Base-by-base conservation (phyloP, 2,888 invertebrate genomes). In the Mimachlamys varia region DNA sequence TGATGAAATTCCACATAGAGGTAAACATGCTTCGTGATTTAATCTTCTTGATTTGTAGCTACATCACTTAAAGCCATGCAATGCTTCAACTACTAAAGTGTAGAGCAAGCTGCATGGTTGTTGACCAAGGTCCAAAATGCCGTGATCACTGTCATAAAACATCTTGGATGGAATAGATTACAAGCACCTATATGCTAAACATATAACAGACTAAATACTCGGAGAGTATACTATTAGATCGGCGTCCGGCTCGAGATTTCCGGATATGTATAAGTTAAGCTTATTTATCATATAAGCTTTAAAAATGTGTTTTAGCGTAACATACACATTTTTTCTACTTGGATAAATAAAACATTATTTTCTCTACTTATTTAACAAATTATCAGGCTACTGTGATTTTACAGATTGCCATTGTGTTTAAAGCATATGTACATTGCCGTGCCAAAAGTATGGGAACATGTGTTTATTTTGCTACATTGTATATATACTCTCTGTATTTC, bases 1-100 rank as follows among this genome's bases (percentile, higher is more conserved):
- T 98, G 91, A 99, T 96, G 96, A 99, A 98, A 94, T 97, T 97
- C 97, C 97, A 98, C 89, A 98, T 96, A 95, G 98, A 97, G 88
- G 98, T 98, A 96, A 99, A 98, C 98, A 94, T 94, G 76, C 76
- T 76, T 76, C 33, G 76, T 76, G 76, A 13, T 27, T 76, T 33
- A 22, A 76, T 76, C 7, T 33, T 76, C 33, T 76, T 33, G 76
- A 27, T 76, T 17, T 76, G 12, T 15, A 7, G 33, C 76, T 76
- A 76, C 76, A 76, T 76, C 27, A 27, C 33, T 76, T 22, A 33
- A 33, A 27, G n/a, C 13, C 76, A 76, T 76, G 7, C 10, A 76
- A 76, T 7, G 27, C 27, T 76, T 76, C 33, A 5, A 15, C 33
- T 22, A 10, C 76, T 76, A 27, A 33, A 33, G 33, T 76, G 7